Percentiles rank a stretch among this genome's conserved stretches.
These are phyloP conservation scores for Pungitius pungitius DNA, from an alignment of 2,113 vertebrate genomes.

Conservation along the genomic window DNA sequence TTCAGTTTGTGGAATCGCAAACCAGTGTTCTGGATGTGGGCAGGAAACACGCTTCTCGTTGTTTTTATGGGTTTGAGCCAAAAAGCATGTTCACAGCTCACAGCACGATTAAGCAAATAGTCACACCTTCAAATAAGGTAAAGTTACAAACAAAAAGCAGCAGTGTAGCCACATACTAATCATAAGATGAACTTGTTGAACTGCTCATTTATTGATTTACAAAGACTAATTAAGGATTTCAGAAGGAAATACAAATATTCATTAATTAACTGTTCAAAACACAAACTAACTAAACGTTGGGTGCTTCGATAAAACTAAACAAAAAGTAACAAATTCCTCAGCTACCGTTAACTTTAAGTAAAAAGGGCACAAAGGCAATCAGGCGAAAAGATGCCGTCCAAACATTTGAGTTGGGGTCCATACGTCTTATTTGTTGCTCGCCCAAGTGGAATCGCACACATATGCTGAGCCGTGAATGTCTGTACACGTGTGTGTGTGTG, in stretches of 20 bases:
- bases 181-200: neutral
- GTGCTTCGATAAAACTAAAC: neutral
- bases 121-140: constrained; percentile 9
- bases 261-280: neutral
- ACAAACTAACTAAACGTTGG: neutral
- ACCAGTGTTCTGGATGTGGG: constrained; percentile 22
- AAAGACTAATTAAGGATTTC: neutral
- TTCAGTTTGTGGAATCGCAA: constrained; percentile 28
- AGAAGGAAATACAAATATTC: neutral
- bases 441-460: neutral
- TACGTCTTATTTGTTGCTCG: constrained; percentile 19
- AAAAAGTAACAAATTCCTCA: constrained; percentile 2
- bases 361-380: constrained; percentile 21
- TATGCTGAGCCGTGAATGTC: constrained; percentile 15
- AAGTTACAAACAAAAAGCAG: neutral
- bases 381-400: neutral
- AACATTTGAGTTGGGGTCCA: constrained; percentile 1
- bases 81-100: constrained; percentile 17
- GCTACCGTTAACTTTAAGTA: constrained; percentile 23
- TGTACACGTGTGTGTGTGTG: constrained; percentile 1
- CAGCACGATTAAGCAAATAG: constrained; percentile 27
- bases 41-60: constrained; percentile 23
- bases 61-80: constrained; percentile 17
- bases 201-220: neutral
- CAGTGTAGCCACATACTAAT: neutral